Evolutionary conservation across 2,888 invertebrate species (phyloP).

Genomic region (Caenorhabditis sp.): DNA sequence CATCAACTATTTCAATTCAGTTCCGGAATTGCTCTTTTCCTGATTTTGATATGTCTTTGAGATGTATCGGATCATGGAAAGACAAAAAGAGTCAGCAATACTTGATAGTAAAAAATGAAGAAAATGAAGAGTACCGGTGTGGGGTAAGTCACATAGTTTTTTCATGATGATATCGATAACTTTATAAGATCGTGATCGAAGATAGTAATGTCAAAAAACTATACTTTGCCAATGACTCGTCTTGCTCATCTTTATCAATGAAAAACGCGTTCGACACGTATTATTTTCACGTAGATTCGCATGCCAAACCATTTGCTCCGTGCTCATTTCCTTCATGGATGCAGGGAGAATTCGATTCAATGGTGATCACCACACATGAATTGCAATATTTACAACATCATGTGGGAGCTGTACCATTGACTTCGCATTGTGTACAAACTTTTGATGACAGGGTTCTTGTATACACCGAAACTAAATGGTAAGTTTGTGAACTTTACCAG

Average conservation of each 20-base stretch:
- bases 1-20: slow-evolving; percentile 36
- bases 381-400: slow-evolving; percentile 44
- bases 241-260: slow-evolving; percentile 39
- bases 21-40: slow-evolving; percentile 62
- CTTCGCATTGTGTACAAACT: slow-evolving; percentile 55
- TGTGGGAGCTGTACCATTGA: slow-evolving; percentile 48
- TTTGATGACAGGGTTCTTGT: slow-evolving; percentile 57
- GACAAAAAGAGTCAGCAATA: slow-evolving; percentile 30
- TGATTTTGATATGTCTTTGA: slow-evolving; percentile 54
- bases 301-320: slow-evolving; percentile 45
- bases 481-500: background rate
- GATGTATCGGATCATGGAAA: slow-evolving; percentile 53
- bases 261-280: slow-evolving; percentile 47
- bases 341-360: slow-evolving; percentile 56
- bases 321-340: slow-evolving; percentile 61
- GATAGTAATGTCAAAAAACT: slow-evolving; percentile 30
- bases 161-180: background rate
- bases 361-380: slow-evolving; percentile 45
- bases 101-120: slow-evolving; percentile 51
- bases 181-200: slow-evolving; percentile 15
- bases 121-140: slow-evolving; percentile 60
- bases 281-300: slow-evolving; percentile 33
- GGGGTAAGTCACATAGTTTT: slow-evolving; percentile 37
- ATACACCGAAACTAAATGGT: slow-evolving; percentile 61
- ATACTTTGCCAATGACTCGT: slow-evolving; percentile 48